Evolutionary conservation across 2,113 vertebrate genomes (phyloP).

Genomic region (Lampris megalopsis): DNA sequence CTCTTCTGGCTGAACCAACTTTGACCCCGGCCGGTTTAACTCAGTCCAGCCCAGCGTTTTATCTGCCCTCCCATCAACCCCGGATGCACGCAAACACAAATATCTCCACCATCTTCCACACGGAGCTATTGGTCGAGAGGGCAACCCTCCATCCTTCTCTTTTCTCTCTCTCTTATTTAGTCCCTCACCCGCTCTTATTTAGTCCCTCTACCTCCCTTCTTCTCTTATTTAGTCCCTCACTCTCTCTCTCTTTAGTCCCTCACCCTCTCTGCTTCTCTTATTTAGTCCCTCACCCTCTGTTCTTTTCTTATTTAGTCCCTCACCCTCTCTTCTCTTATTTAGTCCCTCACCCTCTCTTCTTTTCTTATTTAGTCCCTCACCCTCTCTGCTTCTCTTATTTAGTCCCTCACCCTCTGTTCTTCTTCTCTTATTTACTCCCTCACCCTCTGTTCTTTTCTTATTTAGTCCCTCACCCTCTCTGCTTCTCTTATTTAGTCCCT

Average conservation of each 20-base stretch:
- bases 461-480: not conserved
- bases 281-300: too few species aligned
- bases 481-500: conserved; percentile 5
- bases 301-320: too few species aligned
- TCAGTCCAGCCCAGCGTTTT: conserved; percentile 22
- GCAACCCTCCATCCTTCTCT: not conserved
- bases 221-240: conserved; percentile 42
- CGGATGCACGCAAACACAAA: not conserved
- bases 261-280: too few species aligned
- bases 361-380: too few species aligned
- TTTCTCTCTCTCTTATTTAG: not conserved
- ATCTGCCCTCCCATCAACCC: conserved; percentile 27
- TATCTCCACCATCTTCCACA: conserved; percentile 4
- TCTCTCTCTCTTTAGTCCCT: conserved; percentile 57
- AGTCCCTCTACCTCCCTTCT: conserved; percentile 42
- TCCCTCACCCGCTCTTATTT: not conserved
- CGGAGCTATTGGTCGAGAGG: not conserved
- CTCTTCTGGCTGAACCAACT: conserved; percentile 5
- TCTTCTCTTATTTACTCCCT: conserved; percentile 6
- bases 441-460: conserved; percentile 10
- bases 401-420: not conserved
- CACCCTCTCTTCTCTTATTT: too few species aligned
- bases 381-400: too few species aligned
- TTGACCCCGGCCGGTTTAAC: conserved; percentile 15
- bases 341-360: too few species aligned